Conservation (phyloP, 2,888 invertebrate genomes). For the Cephus pygmeus region DNA sequence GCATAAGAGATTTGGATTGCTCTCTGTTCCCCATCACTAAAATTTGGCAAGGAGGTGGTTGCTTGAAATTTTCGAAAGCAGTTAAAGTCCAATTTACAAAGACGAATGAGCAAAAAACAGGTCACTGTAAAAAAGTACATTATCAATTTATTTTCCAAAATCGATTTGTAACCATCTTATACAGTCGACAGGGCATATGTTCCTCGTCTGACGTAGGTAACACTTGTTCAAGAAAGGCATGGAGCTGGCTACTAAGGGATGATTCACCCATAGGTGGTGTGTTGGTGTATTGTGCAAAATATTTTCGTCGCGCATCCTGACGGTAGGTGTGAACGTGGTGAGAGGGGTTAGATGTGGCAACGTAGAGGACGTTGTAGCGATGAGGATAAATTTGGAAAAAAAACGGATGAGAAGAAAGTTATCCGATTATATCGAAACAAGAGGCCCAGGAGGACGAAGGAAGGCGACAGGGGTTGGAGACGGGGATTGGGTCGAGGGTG, state of each 20-base stretch:
- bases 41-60: too few species aligned
- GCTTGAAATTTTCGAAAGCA: too few species aligned
- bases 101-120: too few species aligned
- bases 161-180: too few species aligned
- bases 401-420: conserved; percentile 7
- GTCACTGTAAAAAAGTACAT: too few species aligned
- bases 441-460: conserved; percentile 1
- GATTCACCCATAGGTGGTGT: neutral
- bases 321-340: neutral
- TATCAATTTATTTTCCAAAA: too few species aligned
- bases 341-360: neutral
- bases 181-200: too few species aligned
- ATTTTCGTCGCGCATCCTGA: neutral
- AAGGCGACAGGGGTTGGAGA: neutral
- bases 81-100: too few species aligned
- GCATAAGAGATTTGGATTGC: too few species aligned
- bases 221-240: neutral
- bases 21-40: too few species aligned
- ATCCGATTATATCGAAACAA: conserved; percentile 24
- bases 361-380: neutral
- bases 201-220: too few species aligned
- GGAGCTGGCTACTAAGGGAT: neutral
- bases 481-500: neutral
- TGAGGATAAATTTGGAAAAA: neutral
- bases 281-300: neutral